Base-by-base conservation (phyloP, 2,888 invertebrate genomes). In the Thumatha senex region DNA sequence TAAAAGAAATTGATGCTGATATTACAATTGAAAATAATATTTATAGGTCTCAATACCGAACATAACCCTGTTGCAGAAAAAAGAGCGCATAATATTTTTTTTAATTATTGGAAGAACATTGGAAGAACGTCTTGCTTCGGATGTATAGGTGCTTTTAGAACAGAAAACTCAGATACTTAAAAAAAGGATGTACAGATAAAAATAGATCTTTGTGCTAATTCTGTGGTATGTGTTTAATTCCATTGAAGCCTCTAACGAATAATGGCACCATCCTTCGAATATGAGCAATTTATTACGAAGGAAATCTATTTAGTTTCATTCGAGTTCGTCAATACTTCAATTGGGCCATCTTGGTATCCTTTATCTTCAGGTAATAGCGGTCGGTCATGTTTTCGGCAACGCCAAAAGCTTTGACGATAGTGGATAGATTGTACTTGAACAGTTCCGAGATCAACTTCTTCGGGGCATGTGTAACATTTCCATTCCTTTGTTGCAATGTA, bases 381-480 rank as follows among this genome's bases (percentile, higher is more conserved):
- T 42, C 12, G 15, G 33, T 15, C 15, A 40, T 56, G 56, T 40
- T 53, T 51, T 10, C 56, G 61, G 5, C 29, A 13, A 44, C 58
- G 62, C 0, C 51, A 40, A 34, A 62, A 55, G 51, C 62, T 71
- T 2, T 64, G 61, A 2, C 72, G 71, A 45, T 54, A 63, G 10
- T 53, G 51, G 40, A 62, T 71, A 2, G 62, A 53, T 10, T 75
- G 59, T 7, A 77, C 54, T 42, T 72, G 61, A n/a, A 86, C 66
- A 7, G 74, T 59, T 2, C 87, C 88, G 7, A 87, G 72, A 45
- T 87, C 85, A 1, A 85, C 75, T 59, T 86, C 87, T 54, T 86
- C 86, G 0, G 87, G 86, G 4, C 74, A 62, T 3, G 72, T 78
- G 47, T 77, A 70, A 1, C 76, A 75, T 58, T 81, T 82, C 86